Conservation (phyloP, 2,113 vertebrate species). For the Cottus gobio region DNA sequence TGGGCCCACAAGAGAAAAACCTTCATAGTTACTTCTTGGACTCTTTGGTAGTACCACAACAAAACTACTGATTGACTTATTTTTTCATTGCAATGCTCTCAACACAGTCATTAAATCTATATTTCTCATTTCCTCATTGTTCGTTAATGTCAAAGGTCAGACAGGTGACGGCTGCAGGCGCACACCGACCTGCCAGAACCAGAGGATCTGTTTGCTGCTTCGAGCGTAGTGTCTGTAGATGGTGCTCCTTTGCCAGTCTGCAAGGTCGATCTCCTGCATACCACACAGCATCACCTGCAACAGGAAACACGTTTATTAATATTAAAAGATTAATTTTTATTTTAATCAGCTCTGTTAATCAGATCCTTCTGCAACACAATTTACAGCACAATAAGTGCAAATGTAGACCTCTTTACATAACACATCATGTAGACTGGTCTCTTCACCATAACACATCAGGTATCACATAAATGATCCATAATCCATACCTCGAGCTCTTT, state of each 20-base stretch:
- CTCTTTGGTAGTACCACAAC: too few relatives aligned
- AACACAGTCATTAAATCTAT: not conserved
- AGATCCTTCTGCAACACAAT: not conserved
- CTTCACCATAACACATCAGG: not conserved
- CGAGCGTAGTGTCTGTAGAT: conserved; percentile 97
- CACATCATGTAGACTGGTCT: not conserved
- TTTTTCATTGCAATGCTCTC: not conserved
- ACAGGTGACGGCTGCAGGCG: not conserved
- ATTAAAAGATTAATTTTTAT: not conserved
- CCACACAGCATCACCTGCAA: conserved; percentile 96
- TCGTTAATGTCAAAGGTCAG: not conserved
- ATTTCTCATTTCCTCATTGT: too few relatives aligned
- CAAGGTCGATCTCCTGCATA: conserved; percentile 98
- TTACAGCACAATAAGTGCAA: not conserved
- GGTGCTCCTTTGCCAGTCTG: conserved; percentile 95
- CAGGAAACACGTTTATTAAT: not conserved
- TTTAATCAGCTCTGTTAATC: not conserved
- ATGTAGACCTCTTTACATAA: too few relatives aligned
- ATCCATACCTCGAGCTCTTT: conserved; percentile 95
- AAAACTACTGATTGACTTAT: not conserved
- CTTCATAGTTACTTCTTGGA: too few relatives aligned
- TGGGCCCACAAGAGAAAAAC: too few relatives aligned
- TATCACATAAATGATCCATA: not conserved
- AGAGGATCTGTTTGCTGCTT: conserved; percentile 95
- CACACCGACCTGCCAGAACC: conserved; percentile 97